These are phyloP conservation scores for Hestina assimilis DNA, from an alignment of 1,140 invertebrate genomes.

Conservation along the genomic window DNA sequence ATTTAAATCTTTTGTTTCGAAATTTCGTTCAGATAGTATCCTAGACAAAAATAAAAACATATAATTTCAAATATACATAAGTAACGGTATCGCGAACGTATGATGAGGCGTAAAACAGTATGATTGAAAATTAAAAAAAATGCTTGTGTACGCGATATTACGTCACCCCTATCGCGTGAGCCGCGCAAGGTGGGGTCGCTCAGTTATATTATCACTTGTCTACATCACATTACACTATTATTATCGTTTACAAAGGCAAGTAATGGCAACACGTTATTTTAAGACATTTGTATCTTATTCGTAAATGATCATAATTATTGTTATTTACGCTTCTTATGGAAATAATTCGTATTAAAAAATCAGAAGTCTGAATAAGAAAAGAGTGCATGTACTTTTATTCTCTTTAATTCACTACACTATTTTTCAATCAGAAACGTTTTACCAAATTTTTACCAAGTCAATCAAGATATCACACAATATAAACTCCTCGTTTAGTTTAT, in stretches of 20 bases:
- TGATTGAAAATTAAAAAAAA: background rate
- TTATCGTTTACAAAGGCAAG: slow-evolving; percentile 18
- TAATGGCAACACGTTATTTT: background rate
- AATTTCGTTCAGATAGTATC: background rate
- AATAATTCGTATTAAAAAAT: too few species aligned
- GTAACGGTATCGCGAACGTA: too few species aligned
- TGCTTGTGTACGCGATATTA: slow-evolving; percentile 34
- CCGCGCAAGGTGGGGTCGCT: slow-evolving; percentile 41
- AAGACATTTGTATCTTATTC: background rate
- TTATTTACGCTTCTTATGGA: background rate
- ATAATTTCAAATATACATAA: background rate
- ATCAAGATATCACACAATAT: too few species aligned
- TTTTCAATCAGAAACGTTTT: too few species aligned
- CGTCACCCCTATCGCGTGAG: slow-evolving; percentile 51
- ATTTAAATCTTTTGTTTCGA: background rate
- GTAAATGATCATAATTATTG: background rate
- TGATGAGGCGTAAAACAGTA: too few species aligned
- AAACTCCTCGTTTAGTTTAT: too few species aligned
- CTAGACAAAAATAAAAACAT: too few species aligned
- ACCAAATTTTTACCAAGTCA: too few species aligned
- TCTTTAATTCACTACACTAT: too few species aligned
- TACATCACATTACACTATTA: slow-evolving; percentile 59
- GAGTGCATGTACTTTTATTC: too few species aligned
- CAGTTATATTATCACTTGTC: slow-evolving; percentile 54
- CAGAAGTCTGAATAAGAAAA: too few species aligned